Percentiles rank a stretch among this genome's conserved stretches.
Evolutionary conservation across 2,797 vertebrate genomes (phyloP).

Genomic region (Tamandua tetradactyla): DNA sequence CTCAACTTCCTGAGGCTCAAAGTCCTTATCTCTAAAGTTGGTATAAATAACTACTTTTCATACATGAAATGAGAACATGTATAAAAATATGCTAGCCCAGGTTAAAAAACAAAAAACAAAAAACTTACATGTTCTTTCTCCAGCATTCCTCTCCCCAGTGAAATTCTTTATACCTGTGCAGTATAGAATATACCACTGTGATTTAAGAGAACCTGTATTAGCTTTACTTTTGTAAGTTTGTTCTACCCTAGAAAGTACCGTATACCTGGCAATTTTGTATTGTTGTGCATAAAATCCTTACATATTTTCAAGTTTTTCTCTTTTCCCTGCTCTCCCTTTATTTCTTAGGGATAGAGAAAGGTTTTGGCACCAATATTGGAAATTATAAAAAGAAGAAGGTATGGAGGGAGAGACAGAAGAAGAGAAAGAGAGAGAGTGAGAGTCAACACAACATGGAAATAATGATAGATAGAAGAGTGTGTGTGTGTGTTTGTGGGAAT

Average conservation of each 20-base stretch:
- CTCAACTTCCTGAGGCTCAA: neutral
- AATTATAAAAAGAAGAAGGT: neutral
- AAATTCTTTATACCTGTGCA: neutral
- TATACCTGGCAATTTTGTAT: neutral
- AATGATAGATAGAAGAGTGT: neutral
- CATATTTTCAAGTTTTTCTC: neutral
- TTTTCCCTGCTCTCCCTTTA: neutral
- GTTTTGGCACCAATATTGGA: neutral
- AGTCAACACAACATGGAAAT: neutral
- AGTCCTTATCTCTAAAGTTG: neutral
- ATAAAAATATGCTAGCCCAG: neutral
- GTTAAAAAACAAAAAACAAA: neutral
- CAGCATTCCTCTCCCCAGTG: neutral
- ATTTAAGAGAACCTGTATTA: neutral
- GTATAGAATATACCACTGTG: neutral
- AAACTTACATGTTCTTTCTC: neutral
- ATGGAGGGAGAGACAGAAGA: neutral
- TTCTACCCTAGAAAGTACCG: neutral
- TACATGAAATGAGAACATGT: neutral
- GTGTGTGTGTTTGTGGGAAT: neutral
- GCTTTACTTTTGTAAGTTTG: neutral
- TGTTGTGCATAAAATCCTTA: neutral
- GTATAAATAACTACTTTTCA: neutral
- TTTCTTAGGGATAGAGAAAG: neutral
- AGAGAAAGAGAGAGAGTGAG: neutral